These are phyloP conservation scores for Antrozous pallidus DNA, from an alignment of 2,797 vertebrate genomes.

Conservation along the genomic window DNA sequence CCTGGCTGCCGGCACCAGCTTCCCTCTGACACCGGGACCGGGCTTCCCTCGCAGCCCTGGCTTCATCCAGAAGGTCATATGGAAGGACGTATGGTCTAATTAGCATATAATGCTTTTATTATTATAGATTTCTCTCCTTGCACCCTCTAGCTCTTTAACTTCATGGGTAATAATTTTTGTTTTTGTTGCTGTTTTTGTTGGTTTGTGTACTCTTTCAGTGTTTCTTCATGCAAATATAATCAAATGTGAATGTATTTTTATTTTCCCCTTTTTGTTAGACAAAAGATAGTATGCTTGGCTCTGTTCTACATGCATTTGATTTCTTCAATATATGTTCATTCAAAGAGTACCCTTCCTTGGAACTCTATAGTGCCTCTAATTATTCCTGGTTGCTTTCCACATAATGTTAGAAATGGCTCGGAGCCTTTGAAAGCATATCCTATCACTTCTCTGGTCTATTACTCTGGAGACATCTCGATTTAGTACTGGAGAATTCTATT, in stretches of 20 bases:
- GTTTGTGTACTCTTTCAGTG: not conserved
- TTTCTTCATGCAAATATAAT: not conserved
- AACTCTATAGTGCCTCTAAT: constrained; percentile 14
- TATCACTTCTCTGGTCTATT: constrained; percentile 45
- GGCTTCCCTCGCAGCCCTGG: no score
- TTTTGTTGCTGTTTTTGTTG: not conserved
- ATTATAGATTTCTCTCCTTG: not conserved
- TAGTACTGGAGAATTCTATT: constrained; percentile 37
- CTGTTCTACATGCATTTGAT: not conserved
- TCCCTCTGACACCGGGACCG: no score
- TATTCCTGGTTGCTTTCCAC: constrained; percentile 25
- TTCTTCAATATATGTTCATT: constrained; percentile 18
- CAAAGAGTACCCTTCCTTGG: constrained; percentile 1
- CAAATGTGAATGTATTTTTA: not conserved
- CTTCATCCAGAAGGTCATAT: no score
- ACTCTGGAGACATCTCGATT: constrained; percentile 47
- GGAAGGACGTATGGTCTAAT: no score
- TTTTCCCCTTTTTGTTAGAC: not conserved
- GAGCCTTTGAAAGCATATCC: constrained; percentile 20
- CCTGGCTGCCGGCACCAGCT: no score
- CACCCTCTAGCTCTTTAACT: not conserved
- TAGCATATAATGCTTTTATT: no score
- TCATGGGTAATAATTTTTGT: not conserved
- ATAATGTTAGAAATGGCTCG: constrained; percentile 28
- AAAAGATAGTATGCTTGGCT: not conserved